A percentile compares a stretch with the other conserved stretches of the same genome.
Conservation (phyloP, 2,797 vertebrate genomes). For the Coranthus polyacanthus region DNA sequence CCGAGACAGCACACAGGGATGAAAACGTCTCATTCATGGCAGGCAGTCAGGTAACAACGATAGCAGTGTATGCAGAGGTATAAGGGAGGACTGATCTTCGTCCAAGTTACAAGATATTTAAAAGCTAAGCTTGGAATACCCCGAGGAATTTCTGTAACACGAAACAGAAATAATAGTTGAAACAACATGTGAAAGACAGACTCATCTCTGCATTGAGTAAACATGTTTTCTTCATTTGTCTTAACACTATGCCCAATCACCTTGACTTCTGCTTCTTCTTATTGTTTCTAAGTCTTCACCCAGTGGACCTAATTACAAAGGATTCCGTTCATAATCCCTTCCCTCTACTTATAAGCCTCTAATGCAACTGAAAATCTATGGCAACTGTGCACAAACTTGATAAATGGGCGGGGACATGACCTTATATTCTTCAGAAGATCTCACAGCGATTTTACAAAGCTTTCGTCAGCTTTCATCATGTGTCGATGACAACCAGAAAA, state of each 20-base stretch:
- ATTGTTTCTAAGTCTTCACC: slow-evolving; percentile 70
- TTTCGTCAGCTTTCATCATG: slow-evolving; percentile 22
- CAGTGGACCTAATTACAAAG: slow-evolving; percentile 82
- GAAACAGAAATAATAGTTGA: slow-evolving; percentile 2
- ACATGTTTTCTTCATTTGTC: slow-evolving; percentile 71
- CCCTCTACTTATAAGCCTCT: slow-evolving; percentile 70
- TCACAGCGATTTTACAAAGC: slow-evolving; percentile 22
- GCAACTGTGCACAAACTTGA: slow-evolving; percentile 53
- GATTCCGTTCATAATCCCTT: slow-evolving; percentile 78
- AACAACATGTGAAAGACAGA: slow-evolving; percentile 34
- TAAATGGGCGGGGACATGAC: slow-evolving; percentile 44
- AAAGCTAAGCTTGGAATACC: slow-evolving; percentile 22
- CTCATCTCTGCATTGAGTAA: slow-evolving; percentile 42
- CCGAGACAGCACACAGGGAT: slow-evolving; percentile 49
- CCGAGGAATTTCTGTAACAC: slow-evolving; percentile 20
- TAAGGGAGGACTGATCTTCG: slow-evolving; percentile 11
- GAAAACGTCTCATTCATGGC: slow-evolving; percentile 70
- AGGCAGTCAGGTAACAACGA: slow-evolving; percentile 11
- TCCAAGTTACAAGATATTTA: slow-evolving; percentile 11
- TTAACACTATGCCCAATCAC: slow-evolving; percentile 50
- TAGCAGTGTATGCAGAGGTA: neutral
- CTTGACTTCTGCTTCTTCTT: slow-evolving; percentile 59
- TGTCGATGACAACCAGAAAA: neutral
- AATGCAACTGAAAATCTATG: slow-evolving; percentile 62
- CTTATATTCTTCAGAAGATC: slow-evolving; percentile 22